Conservation (phyloP, 2,888 invertebrate species). For the Eurytoma californica region DNA sequence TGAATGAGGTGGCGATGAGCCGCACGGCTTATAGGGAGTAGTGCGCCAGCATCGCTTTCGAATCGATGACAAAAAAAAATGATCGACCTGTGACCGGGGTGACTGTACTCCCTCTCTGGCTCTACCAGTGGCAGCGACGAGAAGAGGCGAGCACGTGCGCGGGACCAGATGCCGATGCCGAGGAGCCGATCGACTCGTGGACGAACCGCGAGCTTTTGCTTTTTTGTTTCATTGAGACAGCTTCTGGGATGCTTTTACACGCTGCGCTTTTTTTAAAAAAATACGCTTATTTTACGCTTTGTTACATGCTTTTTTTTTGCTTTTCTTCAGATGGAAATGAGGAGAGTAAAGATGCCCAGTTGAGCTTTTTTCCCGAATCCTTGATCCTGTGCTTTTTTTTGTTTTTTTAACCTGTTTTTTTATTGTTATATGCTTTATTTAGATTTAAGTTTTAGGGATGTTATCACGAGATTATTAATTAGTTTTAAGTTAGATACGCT, state of each 20-base stretch:
- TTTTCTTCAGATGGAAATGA: background rate
- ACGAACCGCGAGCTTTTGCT: constrained; percentile 16
- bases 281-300: constrained; percentile 16
- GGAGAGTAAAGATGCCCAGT: constrained; percentile 16
- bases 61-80: too few species aligned
- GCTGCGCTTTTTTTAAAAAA: constrained; percentile 14
- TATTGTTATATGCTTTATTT: constrained; percentile 10
- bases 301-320: background rate
- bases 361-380: background rate
- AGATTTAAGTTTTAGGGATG: background rate
- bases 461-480: background rate
- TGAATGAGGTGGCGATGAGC: too few species aligned
- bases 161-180: constrained; percentile 11
- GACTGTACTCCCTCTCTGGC: background rate
- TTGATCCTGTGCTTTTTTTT: constrained; percentile 5
- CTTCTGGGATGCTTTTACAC: background rate
- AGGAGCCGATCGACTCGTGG: background rate
- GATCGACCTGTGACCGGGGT: background rate
- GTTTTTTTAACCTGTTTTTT: background rate
- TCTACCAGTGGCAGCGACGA: background rate
- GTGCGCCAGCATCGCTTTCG: too few species aligned
- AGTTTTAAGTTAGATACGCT: background rate
- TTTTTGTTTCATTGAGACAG: constrained; percentile 12
- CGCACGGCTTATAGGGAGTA: too few species aligned
- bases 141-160: constrained; percentile 15